These are phyloP conservation scores for Meteorus cinctellus DNA, from an alignment of 2,888 invertebrate genomes.

Conservation along the genomic window DNA sequence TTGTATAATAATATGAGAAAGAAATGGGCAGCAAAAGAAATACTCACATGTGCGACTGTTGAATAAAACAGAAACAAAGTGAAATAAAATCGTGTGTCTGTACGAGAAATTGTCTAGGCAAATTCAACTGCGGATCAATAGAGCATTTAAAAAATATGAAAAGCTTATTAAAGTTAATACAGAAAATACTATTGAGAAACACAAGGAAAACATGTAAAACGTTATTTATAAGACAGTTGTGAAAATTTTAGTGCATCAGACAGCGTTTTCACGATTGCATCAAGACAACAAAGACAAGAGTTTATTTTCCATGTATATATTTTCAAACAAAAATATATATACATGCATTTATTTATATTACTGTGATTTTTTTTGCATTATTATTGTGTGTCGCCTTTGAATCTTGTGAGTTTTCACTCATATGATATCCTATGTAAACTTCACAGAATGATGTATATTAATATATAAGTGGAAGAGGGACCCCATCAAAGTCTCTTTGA, in stretches of 20 bases:
- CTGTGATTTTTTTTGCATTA: neutral
- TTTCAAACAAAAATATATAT: neutral
- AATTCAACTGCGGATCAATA: neutral
- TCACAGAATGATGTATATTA: neutral
- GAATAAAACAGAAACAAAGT: conserved; percentile 39
- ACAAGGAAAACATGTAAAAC: conserved; percentile 57
- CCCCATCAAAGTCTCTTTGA: neutral
- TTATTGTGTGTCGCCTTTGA: neutral
- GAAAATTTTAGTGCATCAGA: conserved; percentile 70
- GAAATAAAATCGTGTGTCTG: conserved; percentile 32
- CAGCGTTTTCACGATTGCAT: conserved; percentile 57
- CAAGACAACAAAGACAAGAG: conserved; percentile 29
- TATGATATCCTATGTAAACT: neutral
- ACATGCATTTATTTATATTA: neutral
- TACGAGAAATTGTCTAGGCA: neutral
- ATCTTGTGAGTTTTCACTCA: neutral
- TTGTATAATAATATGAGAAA: conserved; percentile 16
- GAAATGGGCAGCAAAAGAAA: conserved; percentile 6
- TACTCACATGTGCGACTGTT: conserved; percentile 20
- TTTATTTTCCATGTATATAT: conserved; percentile 1
- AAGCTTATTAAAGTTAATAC: conserved; percentile 34
- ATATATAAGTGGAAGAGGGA: neutral
- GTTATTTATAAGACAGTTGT: conserved; percentile 62
- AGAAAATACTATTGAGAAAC: conserved; percentile 45
- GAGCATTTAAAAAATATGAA: neutral